phyloP scores from a whole-genome alignment of 2,797 vertebrate genomes.

The Coranthus polyacanthus region DNA sequence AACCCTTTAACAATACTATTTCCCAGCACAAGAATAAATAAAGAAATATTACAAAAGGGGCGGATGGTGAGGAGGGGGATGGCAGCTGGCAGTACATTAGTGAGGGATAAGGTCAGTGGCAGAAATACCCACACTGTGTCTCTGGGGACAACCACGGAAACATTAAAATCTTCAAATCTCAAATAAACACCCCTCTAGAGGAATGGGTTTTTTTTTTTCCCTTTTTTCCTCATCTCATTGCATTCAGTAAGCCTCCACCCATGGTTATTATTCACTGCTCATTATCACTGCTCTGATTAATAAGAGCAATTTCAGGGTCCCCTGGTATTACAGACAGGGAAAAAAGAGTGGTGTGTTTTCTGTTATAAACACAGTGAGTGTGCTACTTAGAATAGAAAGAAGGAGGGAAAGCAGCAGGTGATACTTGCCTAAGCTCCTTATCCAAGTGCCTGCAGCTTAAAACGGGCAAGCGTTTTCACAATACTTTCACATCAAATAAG shows the following conservation, averaged over 20 bases:
- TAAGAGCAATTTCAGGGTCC: slow-evolving; percentile 84
- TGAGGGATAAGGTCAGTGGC: slow-evolving; percentile 77
- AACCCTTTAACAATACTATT: slow-evolving; percentile 19
- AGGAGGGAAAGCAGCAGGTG: slow-evolving; percentile 68
- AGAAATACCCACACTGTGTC: slow-evolving; percentile 73
- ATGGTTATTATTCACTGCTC: slow-evolving; percentile 83
- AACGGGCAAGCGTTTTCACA: slow-evolving; percentile 38
- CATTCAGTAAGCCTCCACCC: slow-evolving; percentile 72
- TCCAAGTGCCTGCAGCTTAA: slow-evolving; percentile 57
- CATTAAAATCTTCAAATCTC: slow-evolving; percentile 80
- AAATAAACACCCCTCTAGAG: slow-evolving; percentile 76
- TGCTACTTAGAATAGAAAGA: slow-evolving; percentile 71
- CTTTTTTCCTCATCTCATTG: slow-evolving; percentile 57
- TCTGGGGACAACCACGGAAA: slow-evolving; percentile 62
- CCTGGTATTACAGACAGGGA: slow-evolving; percentile 70
- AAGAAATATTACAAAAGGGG: slow-evolving; percentile 28
- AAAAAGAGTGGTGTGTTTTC: slow-evolving; percentile 71
- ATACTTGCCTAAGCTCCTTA: slow-evolving; percentile 72
- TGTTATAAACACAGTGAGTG: slow-evolving; percentile 74
- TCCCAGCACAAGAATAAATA: slow-evolving; percentile 30
- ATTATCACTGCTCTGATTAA: slow-evolving; percentile 87
- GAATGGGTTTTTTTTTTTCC: slow-evolving; percentile 19
- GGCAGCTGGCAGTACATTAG: slow-evolving; percentile 64
- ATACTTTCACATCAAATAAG: slow-evolving; percentile 53
- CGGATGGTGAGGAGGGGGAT: slow-evolving; percentile 22